Evolutionary conservation across 2,797 vertebrate species (phyloP).

Genomic region (Decapterus maruadsi): DNA sequence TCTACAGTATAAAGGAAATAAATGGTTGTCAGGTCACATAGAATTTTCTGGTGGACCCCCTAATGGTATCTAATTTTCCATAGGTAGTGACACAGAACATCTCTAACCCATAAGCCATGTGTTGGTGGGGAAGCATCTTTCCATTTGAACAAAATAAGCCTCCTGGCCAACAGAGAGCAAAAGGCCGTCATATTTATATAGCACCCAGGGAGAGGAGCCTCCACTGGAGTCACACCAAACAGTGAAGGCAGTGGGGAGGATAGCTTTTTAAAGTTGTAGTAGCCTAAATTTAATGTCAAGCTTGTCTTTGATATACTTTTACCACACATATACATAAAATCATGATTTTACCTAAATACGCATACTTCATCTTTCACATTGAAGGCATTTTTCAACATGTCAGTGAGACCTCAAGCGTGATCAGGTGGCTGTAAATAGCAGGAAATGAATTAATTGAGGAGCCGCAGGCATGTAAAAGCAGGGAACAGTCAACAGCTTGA

Average conservation of each 20-base stretch:
- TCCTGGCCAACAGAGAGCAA: too few relatives aligned
- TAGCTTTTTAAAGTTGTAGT: neutral
- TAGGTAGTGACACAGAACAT: too few relatives aligned
- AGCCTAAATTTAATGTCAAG: neutral
- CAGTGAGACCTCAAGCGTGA: slow-evolving; percentile 11
- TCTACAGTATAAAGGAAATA: too few relatives aligned
- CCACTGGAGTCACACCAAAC: too few relatives aligned
- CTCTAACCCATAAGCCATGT: too few relatives aligned
- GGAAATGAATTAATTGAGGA: slow-evolving; percentile 21
- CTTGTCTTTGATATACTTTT: neutral
- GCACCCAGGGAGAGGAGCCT: too few relatives aligned
- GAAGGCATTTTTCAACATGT: neutral
- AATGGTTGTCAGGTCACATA: too few relatives aligned
- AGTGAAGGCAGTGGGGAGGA: neutral
- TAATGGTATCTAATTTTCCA: too few relatives aligned
- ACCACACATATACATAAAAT: neutral
- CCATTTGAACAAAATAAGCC: too few relatives aligned
- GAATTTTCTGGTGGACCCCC: too few relatives aligned
- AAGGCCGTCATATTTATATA: too few relatives aligned
- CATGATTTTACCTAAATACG: neutral
- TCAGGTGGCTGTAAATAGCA: slow-evolving; percentile 10
- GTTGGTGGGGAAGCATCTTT: too few relatives aligned
- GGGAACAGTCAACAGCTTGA: slow-evolving; percentile 16
- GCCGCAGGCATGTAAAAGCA: slow-evolving; percentile 7
- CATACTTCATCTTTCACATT: neutral